These are phyloP conservation scores for Rhagoletis zephyria DNA, from an alignment of 1,140 invertebrate genomes.

Conservation along the genomic window DNA sequence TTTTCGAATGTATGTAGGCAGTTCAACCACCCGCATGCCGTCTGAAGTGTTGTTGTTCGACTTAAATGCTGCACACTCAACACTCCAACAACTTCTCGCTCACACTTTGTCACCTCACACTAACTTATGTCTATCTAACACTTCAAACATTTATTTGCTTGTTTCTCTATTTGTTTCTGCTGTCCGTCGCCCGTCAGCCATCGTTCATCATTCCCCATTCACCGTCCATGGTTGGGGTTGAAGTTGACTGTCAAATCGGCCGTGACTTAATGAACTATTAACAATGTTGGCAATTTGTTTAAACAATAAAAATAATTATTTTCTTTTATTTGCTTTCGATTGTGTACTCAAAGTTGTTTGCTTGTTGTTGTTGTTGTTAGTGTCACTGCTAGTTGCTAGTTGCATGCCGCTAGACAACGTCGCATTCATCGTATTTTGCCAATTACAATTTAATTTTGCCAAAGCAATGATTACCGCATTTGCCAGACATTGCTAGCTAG, in stretches of 20 bases:
- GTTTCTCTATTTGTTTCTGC: neutral
- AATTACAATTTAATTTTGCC: slow-evolving; percentile 51
- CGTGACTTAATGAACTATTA: slow-evolving; percentile 56
- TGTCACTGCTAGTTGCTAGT: neutral
- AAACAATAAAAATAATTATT: slow-evolving; percentile 32
- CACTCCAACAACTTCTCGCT: too few species aligned
- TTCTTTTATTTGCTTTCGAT: neutral
- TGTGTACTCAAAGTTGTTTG: neutral
- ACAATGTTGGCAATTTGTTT: slow-evolving; percentile 55
- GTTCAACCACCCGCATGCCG: slow-evolving; percentile 18
- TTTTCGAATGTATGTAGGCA: neutral
- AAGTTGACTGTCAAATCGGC: slow-evolving; percentile 37
- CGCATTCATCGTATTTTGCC: slow-evolving; percentile 37
- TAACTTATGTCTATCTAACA: neutral
- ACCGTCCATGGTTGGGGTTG: neutral
- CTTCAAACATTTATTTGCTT: neutral
- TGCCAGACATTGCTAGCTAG: neutral
- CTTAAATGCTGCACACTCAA: neutral
- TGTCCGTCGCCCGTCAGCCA: neutral
- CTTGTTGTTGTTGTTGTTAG: neutral
- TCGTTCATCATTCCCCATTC: neutral
- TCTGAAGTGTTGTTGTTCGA: neutral
- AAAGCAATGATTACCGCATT: slow-evolving; percentile 39
- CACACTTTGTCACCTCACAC: too few species aligned
- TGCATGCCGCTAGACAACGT: slow-evolving; percentile 27